Evolutionary conservation across 2,113 vertebrate species (phyloP), one percentile per base, ranked within the genome.

Genomic region (Lagenorhynchus albirostris): DNA sequence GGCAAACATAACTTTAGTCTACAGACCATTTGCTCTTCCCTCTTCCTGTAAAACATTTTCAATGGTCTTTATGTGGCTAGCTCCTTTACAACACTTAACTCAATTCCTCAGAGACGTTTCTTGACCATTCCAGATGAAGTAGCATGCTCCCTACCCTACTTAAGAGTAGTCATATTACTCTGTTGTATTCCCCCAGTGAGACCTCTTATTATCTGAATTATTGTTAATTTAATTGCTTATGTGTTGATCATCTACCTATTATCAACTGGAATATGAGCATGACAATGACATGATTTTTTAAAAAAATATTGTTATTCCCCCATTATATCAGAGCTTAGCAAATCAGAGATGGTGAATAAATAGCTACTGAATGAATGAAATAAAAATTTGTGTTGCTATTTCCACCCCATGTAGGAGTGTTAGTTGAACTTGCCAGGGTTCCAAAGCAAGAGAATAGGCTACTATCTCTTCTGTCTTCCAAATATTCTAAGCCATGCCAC

Each of bases 341-440:
- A 82, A 33, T 50, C 55, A 44, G 10, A 82, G 25, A 33, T 77
- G 36, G 60, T 63, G 9, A 77, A 86, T 60, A 80, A 41, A 47
- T 62, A 74, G 1, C 8, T 67, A 53, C 2, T 81, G 23, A 74
- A 55, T 67, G 3, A 91, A 79, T 47, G 9, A 89, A 89, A 65
- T 50, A 55, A n/a, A 8, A 58, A 58, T 63, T 60, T 58, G 6
- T 68, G 5, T 82, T 81, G 4, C 38, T 91, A 3, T 76, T 89
- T 74, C 58, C 12, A 62, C 0, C 0, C 11, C 6, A 36, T 18
- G 67, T 18, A 41, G 0, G 2, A 60, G 29, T 26, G 1, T 8
- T 31, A 18, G 3, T 25, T 84, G 31, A 88, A 26, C 23, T 68
- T 36, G 2, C 6, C 65, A 68, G 23, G 55, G 14, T 70, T 60